Base-by-base conservation (phyloP, 2,888 invertebrate genomes). In the Polylopha cassiicola region DNA sequence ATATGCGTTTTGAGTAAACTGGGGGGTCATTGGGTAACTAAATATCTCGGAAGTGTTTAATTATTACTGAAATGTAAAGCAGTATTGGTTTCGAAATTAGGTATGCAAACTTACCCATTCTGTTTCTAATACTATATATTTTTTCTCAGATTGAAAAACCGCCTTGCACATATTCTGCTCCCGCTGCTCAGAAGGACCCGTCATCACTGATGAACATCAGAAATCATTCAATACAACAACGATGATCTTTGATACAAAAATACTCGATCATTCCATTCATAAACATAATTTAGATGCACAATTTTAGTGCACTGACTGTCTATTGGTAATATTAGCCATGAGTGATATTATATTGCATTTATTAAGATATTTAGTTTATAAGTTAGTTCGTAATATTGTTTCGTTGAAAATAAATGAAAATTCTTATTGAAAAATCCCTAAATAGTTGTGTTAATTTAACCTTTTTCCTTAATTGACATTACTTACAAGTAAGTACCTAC, bases 381-480 rank as follows among this genome's bases (percentile, higher is more conserved):
- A 57, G 59, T 58, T 62, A 59, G 60, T 61, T 60, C 50, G 65
- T 63, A 72, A 61, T 62, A 68, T 69, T 79, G 82, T 85, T 84
- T 73, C 57, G 82, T 84, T 85, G 72, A 80, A 79, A 81, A 81
- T 79, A 85, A 85, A 73, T 61, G 58, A 55, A 53, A 70, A 80
- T 82, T 85, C 65, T 79, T 84, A 82, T 84, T 84, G 72, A 84
- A 85, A 84, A 84, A 85, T 72, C 72, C 66, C 58, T 68, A 73
- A 55, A 42, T 7, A 9, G 9, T 37, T 20, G 48, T 48, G 47
- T 47, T 39, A 20, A 9, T 47, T 47, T 53, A 39, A 30, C 39
- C 48, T 16, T 30, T 37, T 32, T 16, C 21, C 17, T n/a, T 20
- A 18, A 17, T 9, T 26, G 4, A n/a, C n/a, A n/a, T n/a, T n/a